These are phyloP conservation scores for Hyaena hyaena DNA, from an alignment of 2,113 vertebrate species.

Conservation along the genomic window DNA sequence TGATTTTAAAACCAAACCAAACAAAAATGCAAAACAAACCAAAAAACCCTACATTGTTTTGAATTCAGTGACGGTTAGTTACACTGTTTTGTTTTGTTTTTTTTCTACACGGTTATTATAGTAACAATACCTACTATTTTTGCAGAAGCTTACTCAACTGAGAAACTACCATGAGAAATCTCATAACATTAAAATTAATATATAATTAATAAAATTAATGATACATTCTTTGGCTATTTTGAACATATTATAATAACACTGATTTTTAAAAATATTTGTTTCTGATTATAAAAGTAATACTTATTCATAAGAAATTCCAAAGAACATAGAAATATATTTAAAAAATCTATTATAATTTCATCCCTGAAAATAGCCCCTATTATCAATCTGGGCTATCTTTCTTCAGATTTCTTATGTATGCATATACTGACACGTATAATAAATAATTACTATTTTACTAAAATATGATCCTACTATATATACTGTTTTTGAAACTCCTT, in stretches of 20 bases:
- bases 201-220: not conserved
- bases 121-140: constrained; percentile 47
- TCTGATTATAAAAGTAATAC: constrained; percentile 14
- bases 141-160: not conserved
- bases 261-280: constrained; percentile 10
- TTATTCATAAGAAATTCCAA: constrained; percentile 32
- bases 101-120: not conserved
- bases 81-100: not conserved
- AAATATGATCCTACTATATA: not conserved
- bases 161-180: constrained; percentile 20
- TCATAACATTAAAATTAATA: constrained; percentile 7
- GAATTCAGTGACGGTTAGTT: not conserved
- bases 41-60: not conserved
- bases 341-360: not conserved
- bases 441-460: constrained; percentile 36
- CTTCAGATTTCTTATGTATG: not conserved
- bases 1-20: not conserved
- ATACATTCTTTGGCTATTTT: constrained; percentile 17
- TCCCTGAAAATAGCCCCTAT: not conserved
- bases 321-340: not conserved
- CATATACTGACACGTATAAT: not conserved
- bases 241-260: constrained; percentile 26
- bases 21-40: not conserved
- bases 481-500: constrained; percentile 29
- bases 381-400: not conserved